These are phyloP conservation scores for Adoxophyes honmai DNA, from an alignment of 1,140 invertebrate species.

Conservation along the genomic window DNA sequence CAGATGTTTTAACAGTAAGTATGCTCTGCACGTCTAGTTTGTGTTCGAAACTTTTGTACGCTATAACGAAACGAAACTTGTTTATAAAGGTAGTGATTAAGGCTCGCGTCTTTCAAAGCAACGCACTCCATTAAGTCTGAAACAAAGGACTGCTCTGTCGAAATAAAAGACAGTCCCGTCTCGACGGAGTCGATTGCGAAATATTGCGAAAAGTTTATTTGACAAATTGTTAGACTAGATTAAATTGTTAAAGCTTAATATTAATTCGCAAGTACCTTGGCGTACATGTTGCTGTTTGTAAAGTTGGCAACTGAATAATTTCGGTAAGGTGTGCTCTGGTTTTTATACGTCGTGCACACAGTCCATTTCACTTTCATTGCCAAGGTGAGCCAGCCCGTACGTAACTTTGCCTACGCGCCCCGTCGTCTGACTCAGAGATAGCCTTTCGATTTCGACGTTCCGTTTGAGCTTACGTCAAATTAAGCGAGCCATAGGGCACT, in stretches of 20 bases:
- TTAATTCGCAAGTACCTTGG: slow-evolving; percentile 53
- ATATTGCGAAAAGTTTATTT: slow-evolving; percentile 7
- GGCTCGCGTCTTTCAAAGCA: neutral
- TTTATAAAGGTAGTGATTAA: neutral
- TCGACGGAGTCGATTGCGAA: neutral
- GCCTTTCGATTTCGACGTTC: slow-evolving; percentile 69
- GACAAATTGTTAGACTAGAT: slow-evolving; percentile 2
- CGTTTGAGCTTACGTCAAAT: slow-evolving; percentile 35
- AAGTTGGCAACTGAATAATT: slow-evolving; percentile 73
- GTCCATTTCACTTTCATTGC: slow-evolving; percentile 69
- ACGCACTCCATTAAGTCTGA: slow-evolving; percentile 8
- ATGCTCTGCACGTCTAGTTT: neutral
- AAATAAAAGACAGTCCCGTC: slow-evolving; percentile 8
- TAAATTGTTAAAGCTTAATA: neutral
- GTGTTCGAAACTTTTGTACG: slow-evolving; percentile 4
- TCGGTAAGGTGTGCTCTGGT: slow-evolving; percentile 48
- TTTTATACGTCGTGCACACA: slow-evolving; percentile 51
- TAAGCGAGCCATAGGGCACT: slow-evolving; percentile 25
- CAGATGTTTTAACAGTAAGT: too few species aligned
- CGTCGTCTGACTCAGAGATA: slow-evolving; percentile 56
- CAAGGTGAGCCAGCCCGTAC: slow-evolving; percentile 53
- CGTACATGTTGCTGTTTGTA: slow-evolving; percentile 69
- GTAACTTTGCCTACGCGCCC: slow-evolving; percentile 38
- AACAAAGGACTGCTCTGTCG: slow-evolving; percentile 9
- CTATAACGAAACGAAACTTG: neutral